Conservation (phyloP, 1,140 invertebrate species). For the Drosophila biarmipes region DNA sequence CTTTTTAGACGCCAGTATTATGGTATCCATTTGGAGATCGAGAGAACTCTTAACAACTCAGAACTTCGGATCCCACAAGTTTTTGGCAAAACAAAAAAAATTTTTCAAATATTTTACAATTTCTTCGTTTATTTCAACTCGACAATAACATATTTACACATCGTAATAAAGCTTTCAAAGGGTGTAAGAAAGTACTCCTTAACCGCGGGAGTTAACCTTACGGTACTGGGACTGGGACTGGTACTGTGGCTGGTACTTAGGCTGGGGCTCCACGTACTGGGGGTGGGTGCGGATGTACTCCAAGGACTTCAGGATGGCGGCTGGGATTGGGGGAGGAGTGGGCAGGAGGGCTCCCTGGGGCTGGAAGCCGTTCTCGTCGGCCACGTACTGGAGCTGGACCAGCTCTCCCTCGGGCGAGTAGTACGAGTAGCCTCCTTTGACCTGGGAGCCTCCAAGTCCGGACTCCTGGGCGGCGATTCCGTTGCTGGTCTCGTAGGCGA, state of each 20-base stretch:
- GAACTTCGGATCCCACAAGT: too few species aligned
- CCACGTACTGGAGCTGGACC: slow-evolving; percentile 87
- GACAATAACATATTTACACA: slow-evolving; percentile 15
- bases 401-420: slow-evolving; percentile 84
- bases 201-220: slow-evolving; percentile 3
- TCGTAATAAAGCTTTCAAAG: slow-evolving; percentile 29
- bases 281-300: slow-evolving; percentile 86
- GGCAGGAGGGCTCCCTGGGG: slow-evolving; percentile 90
- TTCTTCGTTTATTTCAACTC: slow-evolving; percentile 23
- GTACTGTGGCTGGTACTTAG: background rate
- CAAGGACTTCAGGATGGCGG: slow-evolving; percentile 86
- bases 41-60: too few species aligned
- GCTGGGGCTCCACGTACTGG: slow-evolving; percentile 51
- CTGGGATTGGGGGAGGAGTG: slow-evolving; percentile 92
- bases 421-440: slow-evolving; percentile 49
- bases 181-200: background rate
- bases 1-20: too few species aligned
- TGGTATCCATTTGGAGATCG: too few species aligned
- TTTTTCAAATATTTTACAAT: too few species aligned
- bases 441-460: slow-evolving; percentile 74
- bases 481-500: slow-evolving; percentile 86
- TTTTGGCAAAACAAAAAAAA: too few species aligned
- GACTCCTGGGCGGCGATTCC: slow-evolving; percentile 86
- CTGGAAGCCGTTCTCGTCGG: slow-evolving; percentile 91
- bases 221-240: background rate